phyloP scores from a whole-genome alignment of 2,888 invertebrate genomes.

The Lithodes maja region DNA sequence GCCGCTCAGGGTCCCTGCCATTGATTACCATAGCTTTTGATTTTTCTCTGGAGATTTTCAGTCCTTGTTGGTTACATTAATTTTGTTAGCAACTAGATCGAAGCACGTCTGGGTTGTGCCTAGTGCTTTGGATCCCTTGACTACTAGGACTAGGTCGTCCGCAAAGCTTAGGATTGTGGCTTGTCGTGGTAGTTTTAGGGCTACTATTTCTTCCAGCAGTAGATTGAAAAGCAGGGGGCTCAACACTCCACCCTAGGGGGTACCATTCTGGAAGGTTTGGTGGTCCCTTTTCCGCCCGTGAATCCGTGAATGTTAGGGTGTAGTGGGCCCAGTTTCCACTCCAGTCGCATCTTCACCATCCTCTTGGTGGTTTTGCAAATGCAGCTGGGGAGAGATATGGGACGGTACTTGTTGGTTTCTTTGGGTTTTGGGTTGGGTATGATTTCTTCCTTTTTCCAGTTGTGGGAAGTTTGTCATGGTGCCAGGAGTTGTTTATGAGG shows the following conservation, averaged over 20 bases:
- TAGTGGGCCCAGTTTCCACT: background rate
- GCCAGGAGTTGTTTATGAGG: conserved; percentile 1
- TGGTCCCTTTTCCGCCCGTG: background rate
- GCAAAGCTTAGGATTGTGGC: background rate
- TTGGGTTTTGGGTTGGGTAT: conserved; percentile 4
- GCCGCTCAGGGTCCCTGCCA: background rate
- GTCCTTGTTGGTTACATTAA: background rate
- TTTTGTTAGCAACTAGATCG: background rate
- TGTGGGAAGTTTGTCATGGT: background rate
- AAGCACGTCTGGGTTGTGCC: background rate
- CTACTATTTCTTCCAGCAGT: background rate
- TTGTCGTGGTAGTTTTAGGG: background rate
- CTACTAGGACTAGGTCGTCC: background rate
- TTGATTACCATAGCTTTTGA: conserved; percentile 4
- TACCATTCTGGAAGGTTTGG: background rate
- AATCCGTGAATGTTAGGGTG: background rate
- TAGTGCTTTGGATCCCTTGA: background rate
- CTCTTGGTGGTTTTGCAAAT: background rate
- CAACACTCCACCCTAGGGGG: conserved; percentile 9
- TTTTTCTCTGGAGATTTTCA: background rate
- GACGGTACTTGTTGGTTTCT: background rate
- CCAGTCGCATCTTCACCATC: background rate
- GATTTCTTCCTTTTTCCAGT: conserved; percentile 16
- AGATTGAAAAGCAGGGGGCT: conserved; percentile 18
- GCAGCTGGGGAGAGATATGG: background rate